Evolutionary conservation across 2,888 invertebrate species (phyloP).

Genomic region (Timema cristinae): DNA sequence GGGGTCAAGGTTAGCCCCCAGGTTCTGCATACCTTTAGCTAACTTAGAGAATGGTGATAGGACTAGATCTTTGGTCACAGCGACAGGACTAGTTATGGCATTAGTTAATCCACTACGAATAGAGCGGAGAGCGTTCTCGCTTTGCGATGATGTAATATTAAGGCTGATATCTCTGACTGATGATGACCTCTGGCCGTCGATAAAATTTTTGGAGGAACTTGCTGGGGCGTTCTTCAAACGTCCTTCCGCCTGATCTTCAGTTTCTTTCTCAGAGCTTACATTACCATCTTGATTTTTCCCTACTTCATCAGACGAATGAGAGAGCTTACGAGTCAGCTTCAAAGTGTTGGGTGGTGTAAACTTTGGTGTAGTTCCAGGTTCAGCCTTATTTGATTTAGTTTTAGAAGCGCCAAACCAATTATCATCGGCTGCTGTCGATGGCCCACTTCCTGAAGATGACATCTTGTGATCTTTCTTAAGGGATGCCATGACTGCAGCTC

Average conservation of each 20-base stretch:
- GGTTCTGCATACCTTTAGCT: conserved; percentile 80
- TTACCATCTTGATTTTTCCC: conserved; percentile 42
- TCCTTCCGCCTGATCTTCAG: conserved; percentile 38
- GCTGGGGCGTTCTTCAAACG: conserved; percentile 10
- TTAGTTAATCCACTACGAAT: conserved; percentile 52
- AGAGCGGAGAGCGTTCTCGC: conserved; percentile 71
- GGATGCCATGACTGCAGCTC: conserved; percentile 42
- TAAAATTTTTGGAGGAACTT: conserved; percentile 38
- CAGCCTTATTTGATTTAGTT: background rate
- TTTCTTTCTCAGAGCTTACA: conserved; percentile 4
- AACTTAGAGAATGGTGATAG: conserved; percentile 74
- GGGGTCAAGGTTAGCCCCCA: conserved; percentile 82
- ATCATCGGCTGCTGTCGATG: background rate
- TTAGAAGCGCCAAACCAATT: background rate
- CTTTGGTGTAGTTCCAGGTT: conserved; percentile 35
- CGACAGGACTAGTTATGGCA: conserved; percentile 59
- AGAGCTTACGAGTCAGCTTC: conserved; percentile 57
- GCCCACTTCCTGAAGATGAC: background rate
- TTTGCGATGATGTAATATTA: conserved; percentile 72
- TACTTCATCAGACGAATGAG: conserved; percentile 67
- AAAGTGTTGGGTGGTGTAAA: conserved; percentile 52
- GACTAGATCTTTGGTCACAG: conserved; percentile 61
- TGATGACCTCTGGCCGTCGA: conserved; percentile 46
- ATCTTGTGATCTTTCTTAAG: conserved; percentile 11
- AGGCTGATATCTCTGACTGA: conserved; percentile 56